Evolutionary conservation across 1,140 invertebrate species (phyloP).

Genomic region (Melanaphis sacchari): DNA sequence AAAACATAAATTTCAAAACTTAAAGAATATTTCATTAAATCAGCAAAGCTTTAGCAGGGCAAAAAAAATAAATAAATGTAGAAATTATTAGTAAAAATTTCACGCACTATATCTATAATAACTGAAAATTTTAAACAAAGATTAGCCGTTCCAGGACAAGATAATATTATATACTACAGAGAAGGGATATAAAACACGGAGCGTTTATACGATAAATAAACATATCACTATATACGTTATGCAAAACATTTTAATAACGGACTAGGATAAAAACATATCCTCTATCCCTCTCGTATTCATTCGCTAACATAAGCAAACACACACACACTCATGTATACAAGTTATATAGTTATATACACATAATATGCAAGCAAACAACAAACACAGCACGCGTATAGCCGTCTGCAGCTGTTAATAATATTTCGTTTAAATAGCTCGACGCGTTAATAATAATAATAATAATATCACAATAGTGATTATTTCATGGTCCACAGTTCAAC

Average conservation of each 20-base stretch:
- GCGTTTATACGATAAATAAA: slow-evolving; percentile 10
- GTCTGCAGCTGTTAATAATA: background rate
- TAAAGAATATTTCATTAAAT: background rate
- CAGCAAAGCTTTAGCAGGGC: background rate
- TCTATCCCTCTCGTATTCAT: background rate
- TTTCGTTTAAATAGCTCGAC: slow-evolving; percentile 19
- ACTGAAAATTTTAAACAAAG: slow-evolving; percentile 13
- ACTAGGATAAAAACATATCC: background rate
- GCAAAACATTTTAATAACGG: slow-evolving; percentile 24
- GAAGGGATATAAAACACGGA: background rate
- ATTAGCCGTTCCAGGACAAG: background rate
- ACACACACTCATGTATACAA: background rate
- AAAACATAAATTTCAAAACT: background rate
- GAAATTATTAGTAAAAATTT: background rate
- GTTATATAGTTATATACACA: background rate
- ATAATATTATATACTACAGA: background rate
- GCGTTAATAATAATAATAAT: background rate
- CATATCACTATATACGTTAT: background rate
- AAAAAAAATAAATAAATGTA: background rate
- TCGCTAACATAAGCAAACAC: background rate
- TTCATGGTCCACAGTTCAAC: slow-evolving; percentile 13
- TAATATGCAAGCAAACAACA: slow-evolving; percentile 7
- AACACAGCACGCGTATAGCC: background rate
- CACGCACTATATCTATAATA: no score
- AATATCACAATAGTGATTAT: background rate